Evolutionary conservation across 2,888 invertebrate genomes (phyloP), one percentile per base, ranked within the genome.

Genomic region (Apantesis nais): DNA sequence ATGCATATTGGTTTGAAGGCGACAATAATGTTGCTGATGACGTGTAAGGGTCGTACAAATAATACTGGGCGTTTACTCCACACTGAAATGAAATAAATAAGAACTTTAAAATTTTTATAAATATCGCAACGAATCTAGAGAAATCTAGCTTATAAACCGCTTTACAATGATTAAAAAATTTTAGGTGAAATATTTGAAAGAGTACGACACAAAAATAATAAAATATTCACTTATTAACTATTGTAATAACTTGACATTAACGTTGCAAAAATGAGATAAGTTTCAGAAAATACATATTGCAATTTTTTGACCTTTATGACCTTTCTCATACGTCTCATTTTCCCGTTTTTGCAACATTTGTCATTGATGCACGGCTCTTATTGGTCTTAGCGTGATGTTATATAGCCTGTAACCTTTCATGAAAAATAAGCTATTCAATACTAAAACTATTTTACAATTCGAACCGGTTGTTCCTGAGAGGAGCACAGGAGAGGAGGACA

Each of bases 31-130:
- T 60, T 29, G 58, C 58, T 65, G 52, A 22, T 34, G 77, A 11
- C 37, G 65, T 48, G 63, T 79, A 86, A 11, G 83, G 82, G 31
- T 73, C 72, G 37, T 73, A 83, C 58, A 76, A 74, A 84, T 90
- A 93, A 76, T 90, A 93, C 82, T 93, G 92, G 67, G 87, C 89
- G 68, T 83, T 81, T 31, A 81, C 88, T 75, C 85, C 82, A 81
- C 83, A 83, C 92, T 92, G 87, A 34, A 90, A 72, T 88, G 65
- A 67, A 73, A 52, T 22, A 72, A 66, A 74, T 22, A 71, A 62
- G 0, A 37, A 39, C 11, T 55, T 41, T 55, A 68, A 7, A 14
- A 39, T 41, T 63, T 22, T 19, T n/a, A n/a, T n/a, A 44, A 41
- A 39, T 29, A 25, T 11, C n/a, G 39, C 19, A 41, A 55, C 4